Percentiles rank a stretch among this genome's conserved stretches.
Evolutionary conservation across 2,797 vertebrate genomes (phyloP).

Genomic region (Numenius phaeopus): DNA sequence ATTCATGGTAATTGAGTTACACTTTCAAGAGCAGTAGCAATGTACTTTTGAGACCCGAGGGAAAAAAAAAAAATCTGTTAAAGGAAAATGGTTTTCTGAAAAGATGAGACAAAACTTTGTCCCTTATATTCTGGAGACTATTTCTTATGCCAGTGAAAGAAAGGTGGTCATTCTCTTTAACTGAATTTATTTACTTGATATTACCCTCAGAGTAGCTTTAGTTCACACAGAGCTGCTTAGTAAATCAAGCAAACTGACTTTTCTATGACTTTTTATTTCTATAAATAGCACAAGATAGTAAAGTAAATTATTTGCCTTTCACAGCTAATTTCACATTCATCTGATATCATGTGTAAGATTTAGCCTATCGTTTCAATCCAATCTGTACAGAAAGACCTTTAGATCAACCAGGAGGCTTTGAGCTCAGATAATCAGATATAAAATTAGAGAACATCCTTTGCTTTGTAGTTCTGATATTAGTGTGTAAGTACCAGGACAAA

Average conservation of each 20-base stretch:
- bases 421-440: background rate
- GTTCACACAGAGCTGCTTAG: background rate
- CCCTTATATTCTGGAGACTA: background rate
- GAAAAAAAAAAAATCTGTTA: background rate
- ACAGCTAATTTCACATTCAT: slow-evolving; percentile 22
- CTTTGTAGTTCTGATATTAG: background rate
- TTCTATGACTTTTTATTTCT: background rate
- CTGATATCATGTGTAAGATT: background rate
- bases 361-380: background rate
- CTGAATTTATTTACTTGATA: background rate
- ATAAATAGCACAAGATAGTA: background rate
- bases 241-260: background rate
- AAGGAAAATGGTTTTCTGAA: background rate
- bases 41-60: background rate
- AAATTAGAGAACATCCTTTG: background rate
- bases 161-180: background rate
- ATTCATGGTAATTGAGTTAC: background rate
- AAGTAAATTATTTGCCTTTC: slow-evolving; percentile 22
- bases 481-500: background rate
- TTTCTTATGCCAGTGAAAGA: background rate
- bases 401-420: background rate
- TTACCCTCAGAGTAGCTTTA: background rate
- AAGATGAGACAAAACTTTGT: background rate
- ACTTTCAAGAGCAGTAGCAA: background rate
- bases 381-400: background rate